These are phyloP conservation scores for Macaria notata DNA, from an alignment of 2,888 invertebrate species.

Conservation along the genomic window DNA sequence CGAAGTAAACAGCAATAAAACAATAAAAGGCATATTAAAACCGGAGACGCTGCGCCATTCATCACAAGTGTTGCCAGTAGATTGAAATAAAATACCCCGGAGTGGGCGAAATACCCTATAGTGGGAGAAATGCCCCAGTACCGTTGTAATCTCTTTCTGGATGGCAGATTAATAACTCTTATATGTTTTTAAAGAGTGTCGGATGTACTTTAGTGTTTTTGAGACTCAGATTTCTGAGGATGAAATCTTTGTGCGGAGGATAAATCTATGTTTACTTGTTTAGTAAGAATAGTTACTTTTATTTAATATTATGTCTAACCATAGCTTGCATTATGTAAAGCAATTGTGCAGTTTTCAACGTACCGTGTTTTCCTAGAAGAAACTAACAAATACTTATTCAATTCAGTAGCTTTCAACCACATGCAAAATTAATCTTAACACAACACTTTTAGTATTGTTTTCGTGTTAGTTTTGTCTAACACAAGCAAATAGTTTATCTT, in stretches of 20 bases:
- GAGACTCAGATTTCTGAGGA: not conserved
- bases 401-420: no score
- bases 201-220: constrained; percentile 5
- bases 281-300: no score
- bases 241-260: not conserved
- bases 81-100: constrained; percentile 53
- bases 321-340: no score
- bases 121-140: constrained; percentile 9
- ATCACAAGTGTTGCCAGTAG: constrained; percentile 57
- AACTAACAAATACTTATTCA: no score
- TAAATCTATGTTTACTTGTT: no score
- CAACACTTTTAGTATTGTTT: no score
- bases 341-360: no score
- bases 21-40: constrained; percentile 45
- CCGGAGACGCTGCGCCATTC: constrained; percentile 44
- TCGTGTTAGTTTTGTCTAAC: no score
- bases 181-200: constrained; percentile 11
- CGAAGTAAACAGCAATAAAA: constrained; percentile 43
- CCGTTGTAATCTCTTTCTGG: not conserved
- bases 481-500: no score
- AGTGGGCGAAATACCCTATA: constrained; percentile 9
- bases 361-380: no score
- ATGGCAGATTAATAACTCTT: constrained; percentile 5
- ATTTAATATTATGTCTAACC: no score
- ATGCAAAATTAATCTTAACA: no score